Evolutionary conservation across 2,888 invertebrate species (phyloP).

Genomic region (Chirona hameri): DNA sequence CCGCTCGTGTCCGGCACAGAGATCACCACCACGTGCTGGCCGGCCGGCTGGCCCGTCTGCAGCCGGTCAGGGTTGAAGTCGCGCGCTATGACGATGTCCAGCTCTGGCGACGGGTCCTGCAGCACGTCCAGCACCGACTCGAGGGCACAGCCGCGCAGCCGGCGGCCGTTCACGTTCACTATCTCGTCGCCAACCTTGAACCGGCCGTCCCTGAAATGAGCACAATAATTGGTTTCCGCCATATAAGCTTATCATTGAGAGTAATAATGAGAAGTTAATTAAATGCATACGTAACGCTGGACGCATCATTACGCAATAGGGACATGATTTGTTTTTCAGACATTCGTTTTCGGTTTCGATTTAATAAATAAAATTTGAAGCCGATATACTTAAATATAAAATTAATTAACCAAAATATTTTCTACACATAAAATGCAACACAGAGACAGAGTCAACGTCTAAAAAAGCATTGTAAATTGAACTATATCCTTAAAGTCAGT

Average conservation of each 20-base stretch:
- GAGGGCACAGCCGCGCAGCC: constrained; percentile 59
- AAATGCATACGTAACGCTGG: no score
- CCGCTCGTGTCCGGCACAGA: background rate
- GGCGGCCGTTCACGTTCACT: constrained; percentile 66
- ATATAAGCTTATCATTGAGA: background rate
- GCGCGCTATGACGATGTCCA: constrained; percentile 64
- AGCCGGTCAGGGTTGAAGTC: constrained; percentile 41
- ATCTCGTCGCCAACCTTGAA: constrained; percentile 67
- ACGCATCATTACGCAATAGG: no score
- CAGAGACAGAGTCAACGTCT: no score
- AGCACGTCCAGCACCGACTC: constrained; percentile 44
- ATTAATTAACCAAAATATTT: no score
- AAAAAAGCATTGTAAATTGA: no score
- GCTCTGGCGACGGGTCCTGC: constrained; percentile 58
- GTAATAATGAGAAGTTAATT: no score
- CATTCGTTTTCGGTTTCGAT: no score
- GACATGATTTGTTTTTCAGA: no score
- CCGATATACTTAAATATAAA: no score
- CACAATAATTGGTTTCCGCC: background rate
- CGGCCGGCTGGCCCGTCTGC: background rate
- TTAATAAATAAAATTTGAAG: no score
- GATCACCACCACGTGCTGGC: constrained; percentile 25
- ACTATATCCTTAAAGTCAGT: no score
- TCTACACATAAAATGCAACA: no score
- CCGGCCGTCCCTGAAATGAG: constrained; percentile 58